Percentiles rank a stretch among this genome's conserved stretches.
phyloP scores from a whole-genome alignment of 1,140 invertebrate genomes.

The Conus betulinus region DNA sequence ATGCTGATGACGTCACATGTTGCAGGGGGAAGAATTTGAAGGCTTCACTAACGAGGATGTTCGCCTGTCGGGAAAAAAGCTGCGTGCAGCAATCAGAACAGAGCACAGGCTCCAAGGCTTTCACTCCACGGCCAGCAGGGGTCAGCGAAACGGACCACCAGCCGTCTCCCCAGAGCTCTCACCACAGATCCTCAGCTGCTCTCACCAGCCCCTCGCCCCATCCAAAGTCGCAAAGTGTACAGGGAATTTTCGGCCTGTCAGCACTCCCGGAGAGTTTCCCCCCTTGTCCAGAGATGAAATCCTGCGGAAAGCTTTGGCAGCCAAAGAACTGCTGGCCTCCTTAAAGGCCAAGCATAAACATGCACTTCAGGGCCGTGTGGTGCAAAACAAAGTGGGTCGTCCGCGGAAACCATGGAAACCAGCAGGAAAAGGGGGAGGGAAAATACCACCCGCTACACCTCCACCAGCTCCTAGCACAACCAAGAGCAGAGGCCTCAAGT shows the following conservation, averaged over 20 bases:
- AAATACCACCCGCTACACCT: background rate
- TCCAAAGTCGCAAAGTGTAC: background rate
- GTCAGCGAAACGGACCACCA: background rate
- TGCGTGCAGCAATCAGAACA: slow-evolving; percentile 39
- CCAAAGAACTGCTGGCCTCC: slow-evolving; percentile 27
- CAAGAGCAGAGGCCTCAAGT: background rate
- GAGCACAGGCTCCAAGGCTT: slow-evolving; percentile 34
- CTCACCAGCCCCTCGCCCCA: background rate
- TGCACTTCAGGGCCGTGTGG: slow-evolving; percentile 27
- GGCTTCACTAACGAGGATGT: slow-evolving; percentile 71
- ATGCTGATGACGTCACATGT: background rate
- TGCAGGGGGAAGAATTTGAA: slow-evolving; percentile 75
- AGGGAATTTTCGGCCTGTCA: background rate
- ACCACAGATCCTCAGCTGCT: background rate
- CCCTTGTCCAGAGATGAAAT: background rate
- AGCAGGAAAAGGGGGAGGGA: background rate
- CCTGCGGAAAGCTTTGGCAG: slow-evolving; percentile 21
- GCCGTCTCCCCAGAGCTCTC: background rate
- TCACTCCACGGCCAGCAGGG: background rate
- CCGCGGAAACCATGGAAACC: slow-evolving; percentile 11
- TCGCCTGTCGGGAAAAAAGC: slow-evolving; percentile 52
- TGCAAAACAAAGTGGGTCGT: slow-evolving; percentile 19
- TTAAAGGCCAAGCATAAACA: slow-evolving; percentile 35
- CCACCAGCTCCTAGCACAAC: background rate
- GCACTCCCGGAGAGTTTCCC: background rate